phyloP scores from a whole-genome alignment of 1,140 invertebrate species.

The Solen grandis region DNA sequence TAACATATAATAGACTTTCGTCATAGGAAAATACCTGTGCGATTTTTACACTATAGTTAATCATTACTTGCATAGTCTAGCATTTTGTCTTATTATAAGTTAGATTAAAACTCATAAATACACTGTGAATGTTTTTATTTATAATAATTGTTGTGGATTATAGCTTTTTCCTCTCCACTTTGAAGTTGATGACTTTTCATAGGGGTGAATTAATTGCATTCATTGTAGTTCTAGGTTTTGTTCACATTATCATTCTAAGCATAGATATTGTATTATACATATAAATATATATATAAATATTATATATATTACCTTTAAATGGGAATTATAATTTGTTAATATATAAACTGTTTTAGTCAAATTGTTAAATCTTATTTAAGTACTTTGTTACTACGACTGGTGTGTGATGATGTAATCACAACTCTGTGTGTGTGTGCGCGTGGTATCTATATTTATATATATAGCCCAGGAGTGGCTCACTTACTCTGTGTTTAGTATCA shows the following conservation, averaged over 20 bases:
- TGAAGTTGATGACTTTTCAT: conserved; percentile 30
- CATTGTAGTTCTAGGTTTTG: conserved; percentile 50
- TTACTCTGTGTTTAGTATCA: not conserved
- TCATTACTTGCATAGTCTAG: conserved; percentile 41
- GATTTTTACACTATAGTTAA: not conserved
- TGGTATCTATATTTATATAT: conserved; percentile 45
- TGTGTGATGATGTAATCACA: conserved; percentile 49
- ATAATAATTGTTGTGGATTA: conserved; percentile 55
- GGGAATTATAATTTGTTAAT: conserved; percentile 54
- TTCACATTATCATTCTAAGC: conserved; percentile 49
- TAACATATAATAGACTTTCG: not conserved
- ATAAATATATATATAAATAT: conserved; percentile 53
- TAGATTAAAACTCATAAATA: conserved; percentile 9
- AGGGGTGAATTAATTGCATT: conserved; percentile 46
- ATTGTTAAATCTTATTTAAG: conserved; percentile 57
- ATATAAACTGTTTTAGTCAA: conserved; percentile 56
- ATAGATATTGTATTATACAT: conserved; percentile 60
- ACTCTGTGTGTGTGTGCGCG: conserved; percentile 20
- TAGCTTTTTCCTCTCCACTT: conserved; percentile 46
- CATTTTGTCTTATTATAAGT: conserved; percentile 53
- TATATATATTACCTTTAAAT: conserved; percentile 50
- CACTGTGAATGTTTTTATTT: conserved; percentile 48
- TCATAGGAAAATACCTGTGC: not conserved
- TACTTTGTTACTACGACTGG: conserved; percentile 49
- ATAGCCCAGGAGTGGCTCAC: conserved; percentile 35